Base-by-base conservation (phyloP, 1,140 invertebrate species). In the Procambarus clarkii region DNA sequence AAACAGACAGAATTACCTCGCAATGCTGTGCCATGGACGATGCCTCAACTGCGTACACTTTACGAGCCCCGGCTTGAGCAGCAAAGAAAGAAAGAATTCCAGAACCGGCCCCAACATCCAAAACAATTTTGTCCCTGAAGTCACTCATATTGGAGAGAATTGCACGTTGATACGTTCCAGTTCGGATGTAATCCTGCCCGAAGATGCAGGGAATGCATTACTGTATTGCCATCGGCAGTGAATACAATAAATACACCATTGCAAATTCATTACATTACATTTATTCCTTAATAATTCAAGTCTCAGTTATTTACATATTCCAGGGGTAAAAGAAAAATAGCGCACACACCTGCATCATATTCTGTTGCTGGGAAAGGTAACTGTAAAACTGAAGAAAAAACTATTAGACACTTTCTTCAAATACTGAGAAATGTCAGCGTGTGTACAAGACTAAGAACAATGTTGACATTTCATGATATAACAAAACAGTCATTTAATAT, bases 41-140 rank as follows among this genome's bases (percentile, higher is more conserved):
- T 0, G 99, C 99, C 95, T 99, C 99, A 44, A 99, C 98, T 0
- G 99, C 99, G 94, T 99, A 99, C 2, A 99, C 98, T 95, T 97
- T 98, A 92, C 97, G 97, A 24, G 99, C 99, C 50, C 99, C 99
- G 46, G 98, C 98, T 95, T 99, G 99, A 54, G 98, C 96, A 80
- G 99, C 99, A 95, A 99, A 99, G 95, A 99, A 99, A 0, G 98
- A 99, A 77, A 99, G 95, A 93, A 99, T 99, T 34, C 99, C 99
- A 71, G 98, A 98, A 18, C 98, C 98, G 34, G 98, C 98, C 50
- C 99, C 99, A 71, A 99, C 99, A 95, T 99, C 99, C 88, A 99
- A 94, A 1, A 99, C 97, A 81, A 99, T 96, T 95, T 98, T 98
- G 93, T 98, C 96, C 93, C 97, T 96, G 94, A 99, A 99, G 94